phyloP scores from a whole-genome alignment of 1,140 invertebrate species.

The Rhizoglyphus robini region DNA sequence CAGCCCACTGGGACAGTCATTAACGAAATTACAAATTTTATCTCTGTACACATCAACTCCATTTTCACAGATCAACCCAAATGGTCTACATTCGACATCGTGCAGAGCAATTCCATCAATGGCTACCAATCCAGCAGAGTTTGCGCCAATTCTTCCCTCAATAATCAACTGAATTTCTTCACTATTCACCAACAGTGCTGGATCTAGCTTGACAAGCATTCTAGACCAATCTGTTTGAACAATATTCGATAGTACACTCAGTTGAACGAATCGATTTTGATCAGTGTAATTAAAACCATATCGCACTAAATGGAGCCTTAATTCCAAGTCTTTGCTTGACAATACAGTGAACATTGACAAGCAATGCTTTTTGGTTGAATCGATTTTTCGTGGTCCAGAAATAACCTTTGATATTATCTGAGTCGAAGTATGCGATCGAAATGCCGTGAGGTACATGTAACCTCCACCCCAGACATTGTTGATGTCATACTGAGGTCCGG shows the following conservation, averaged over 20 bases:
- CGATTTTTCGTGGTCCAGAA: background rate
- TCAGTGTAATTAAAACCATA: background rate
- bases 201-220: background rate
- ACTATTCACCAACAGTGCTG: background rate
- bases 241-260: background rate
- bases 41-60: background rate
- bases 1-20: background rate
- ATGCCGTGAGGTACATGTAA: background rate
- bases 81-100: background rate
- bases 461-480: background rate
- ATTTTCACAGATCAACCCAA: conserved; percentile 2
- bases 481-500: background rate
- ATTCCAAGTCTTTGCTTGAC: background rate
- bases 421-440: background rate
- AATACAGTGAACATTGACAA: background rate
- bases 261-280: background rate
- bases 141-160: background rate
- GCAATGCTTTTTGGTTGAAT: background rate
- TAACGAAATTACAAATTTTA: no score
- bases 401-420: background rate
- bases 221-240: background rate
- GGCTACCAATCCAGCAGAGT: background rate
- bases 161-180: background rate
- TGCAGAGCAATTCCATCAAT: background rate
- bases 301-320: background rate